Evolutionary conservation across 2,888 invertebrate genomes (phyloP).

Genomic region (Hirtodrosophila histrioides): DNA sequence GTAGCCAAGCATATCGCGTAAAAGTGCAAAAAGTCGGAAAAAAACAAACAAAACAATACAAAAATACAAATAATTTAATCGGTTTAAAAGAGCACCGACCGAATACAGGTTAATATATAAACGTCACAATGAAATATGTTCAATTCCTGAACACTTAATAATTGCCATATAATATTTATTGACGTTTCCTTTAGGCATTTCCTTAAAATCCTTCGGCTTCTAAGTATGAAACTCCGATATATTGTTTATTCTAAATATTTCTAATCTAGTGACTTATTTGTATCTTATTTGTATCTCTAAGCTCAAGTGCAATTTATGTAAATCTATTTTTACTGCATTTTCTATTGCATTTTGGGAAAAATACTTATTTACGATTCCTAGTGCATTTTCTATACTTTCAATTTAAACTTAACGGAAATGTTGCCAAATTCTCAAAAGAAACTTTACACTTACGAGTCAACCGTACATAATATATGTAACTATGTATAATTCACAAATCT

Average conservation of each 20-base stretch:
- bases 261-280: constrained; percentile 30
- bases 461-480: constrained; percentile 29
- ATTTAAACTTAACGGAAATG: constrained; percentile 14
- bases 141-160: constrained; percentile 9
- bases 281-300: constrained; percentile 13
- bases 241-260: constrained; percentile 7
- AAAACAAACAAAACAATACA: too few species aligned
- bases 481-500: constrained; percentile 55
- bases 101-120: constrained; percentile 1
- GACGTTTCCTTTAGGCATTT: constrained; percentile 13
- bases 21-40: constrained; percentile 19
- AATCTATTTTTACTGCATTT: not conserved
- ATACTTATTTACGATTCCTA: constrained; percentile 29
- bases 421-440: constrained; percentile 19
- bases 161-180: constrained; percentile 48
- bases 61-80: constrained; percentile 10
- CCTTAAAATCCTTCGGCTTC: constrained; percentile 16
- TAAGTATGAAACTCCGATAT: constrained; percentile 3
- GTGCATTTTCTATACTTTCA: constrained; percentile 44
- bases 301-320: constrained; percentile 31
- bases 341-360: constrained; percentile 30
- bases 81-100: not conserved
- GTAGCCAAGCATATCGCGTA: constrained; percentile 53
- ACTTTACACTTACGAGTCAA: constrained; percentile 20
- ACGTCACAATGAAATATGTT: constrained; percentile 15